Evolutionary conservation across 1,140 invertebrate species (phyloP), one percentile per base, ranked within the genome.

Genomic region (Zaprionus davidi): DNA sequence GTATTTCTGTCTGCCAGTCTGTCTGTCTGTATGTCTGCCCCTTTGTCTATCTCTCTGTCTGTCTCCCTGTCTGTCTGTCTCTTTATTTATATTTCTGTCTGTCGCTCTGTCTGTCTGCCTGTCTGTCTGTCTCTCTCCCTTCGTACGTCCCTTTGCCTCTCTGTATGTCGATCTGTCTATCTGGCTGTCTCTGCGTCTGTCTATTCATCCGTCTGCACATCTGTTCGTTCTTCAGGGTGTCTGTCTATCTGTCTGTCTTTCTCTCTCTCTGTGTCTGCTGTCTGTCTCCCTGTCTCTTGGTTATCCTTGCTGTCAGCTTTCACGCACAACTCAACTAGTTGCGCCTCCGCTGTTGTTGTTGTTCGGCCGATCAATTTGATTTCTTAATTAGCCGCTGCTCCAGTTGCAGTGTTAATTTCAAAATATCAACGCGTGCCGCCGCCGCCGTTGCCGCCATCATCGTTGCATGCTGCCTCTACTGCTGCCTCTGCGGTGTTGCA

Each of bases 331-430:
- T 58, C 75, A 58, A 41, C 58, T 51, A 63, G 38, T 46, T 60
- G 31, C 26, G 5, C 15, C 15, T 44, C 2, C 72, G 20, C 20
- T 49, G 46, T 12, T 22, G 20, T 24, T 51, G 31, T 34, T 34
- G 31, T 34, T 34, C 31, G 9, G 31, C 31, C 64, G 84, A 88
- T 87, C 87, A 88, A 68, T 85, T 78, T 88, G 79, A 88, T 90
- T 90, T 88, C 85, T 88, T 88, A 88, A 88, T 88, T 88, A 88
- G 79, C 82, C 64, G 76, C 73, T 86, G 79, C 79, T 90, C 85
- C 78, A 85, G 78, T 84, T 85, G 80, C 80, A 55, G 86, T 90
- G 86, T 90, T 88, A 88, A 88, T 90, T 90, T 88, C 82, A 82
- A 88, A 88, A 88, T 88, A 66, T 88, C 72, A 88, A 90, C 86